These are phyloP conservation scores for Pangasius sanitwongsei DNA, from an alignment of 2,797 vertebrate genomes.

Conservation along the genomic window DNA sequence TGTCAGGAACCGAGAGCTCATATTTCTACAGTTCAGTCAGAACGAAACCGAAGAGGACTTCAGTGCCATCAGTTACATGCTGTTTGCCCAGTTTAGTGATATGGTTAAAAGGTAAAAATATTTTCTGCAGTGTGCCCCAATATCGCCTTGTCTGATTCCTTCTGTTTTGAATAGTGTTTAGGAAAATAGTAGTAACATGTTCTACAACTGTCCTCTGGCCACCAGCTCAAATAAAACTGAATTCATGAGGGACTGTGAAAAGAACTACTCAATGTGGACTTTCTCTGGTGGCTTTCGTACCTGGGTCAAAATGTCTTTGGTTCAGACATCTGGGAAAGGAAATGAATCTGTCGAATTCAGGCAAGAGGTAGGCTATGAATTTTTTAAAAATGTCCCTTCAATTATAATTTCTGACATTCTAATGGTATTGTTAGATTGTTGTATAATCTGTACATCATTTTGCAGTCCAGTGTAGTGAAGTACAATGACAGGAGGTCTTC, in stretches of 20 bases:
- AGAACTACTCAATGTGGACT: constrained; percentile 94
- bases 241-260: constrained; percentile 94
- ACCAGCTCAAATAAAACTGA: constrained; percentile 78
- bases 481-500: constrained; percentile 86
- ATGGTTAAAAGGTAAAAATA: constrained; percentile 80
- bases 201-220: background rate
- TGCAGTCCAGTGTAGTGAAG: constrained; percentile 91
- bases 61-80: constrained; percentile 93
- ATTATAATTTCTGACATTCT: background rate
- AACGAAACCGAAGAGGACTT: constrained; percentile 92
- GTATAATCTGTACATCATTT: constrained; percentile 33
- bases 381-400: background rate
- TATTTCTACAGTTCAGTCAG: constrained; percentile 93
- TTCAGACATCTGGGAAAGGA: constrained; percentile 86
- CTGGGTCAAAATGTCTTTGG: constrained; percentile 98
- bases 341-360: constrained; percentile 88
- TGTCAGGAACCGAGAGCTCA: constrained; percentile 87
- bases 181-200: background rate
- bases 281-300: constrained; percentile 98
- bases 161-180: background rate
- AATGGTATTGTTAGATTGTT: background rate
- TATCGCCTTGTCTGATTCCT: background rate
- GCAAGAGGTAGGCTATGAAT: constrained; percentile 82
- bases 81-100: constrained; percentile 89
- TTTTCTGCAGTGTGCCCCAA: background rate